A percentile compares a stretch with the other conserved stretches of the same genome.
phyloP scores from a whole-genome alignment of 2,888 invertebrate genomes.

The Drosophila fungiperda region DNA sequence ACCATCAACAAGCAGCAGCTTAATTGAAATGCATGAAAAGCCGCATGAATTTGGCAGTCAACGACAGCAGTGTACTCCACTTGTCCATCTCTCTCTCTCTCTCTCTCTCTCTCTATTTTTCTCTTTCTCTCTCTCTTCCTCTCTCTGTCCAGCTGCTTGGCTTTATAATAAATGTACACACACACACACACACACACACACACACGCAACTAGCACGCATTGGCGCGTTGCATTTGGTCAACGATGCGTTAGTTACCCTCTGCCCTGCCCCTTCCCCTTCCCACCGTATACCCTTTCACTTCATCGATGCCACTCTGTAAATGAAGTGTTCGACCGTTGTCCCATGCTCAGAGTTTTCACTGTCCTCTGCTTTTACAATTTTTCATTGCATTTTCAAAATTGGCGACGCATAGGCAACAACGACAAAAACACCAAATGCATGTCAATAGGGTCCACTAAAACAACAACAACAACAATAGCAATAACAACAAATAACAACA shows the following conservation, averaged over 20 bases:
- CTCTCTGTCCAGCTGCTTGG: slow-evolving; percentile 30
- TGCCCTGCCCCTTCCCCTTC: background rate
- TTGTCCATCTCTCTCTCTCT: background rate
- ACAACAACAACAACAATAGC: slow-evolving; percentile 18
- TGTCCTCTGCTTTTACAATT: slow-evolving; percentile 55
- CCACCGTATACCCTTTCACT: background rate
- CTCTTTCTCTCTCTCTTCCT: background rate
- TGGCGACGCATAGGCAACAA: slow-evolving; percentile 60
- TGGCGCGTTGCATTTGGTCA: slow-evolving; percentile 59
- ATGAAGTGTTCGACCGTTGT: slow-evolving; percentile 64
- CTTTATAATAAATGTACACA: slow-evolving; percentile 66
- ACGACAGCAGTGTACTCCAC: slow-evolving; percentile 53
- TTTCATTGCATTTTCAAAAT: slow-evolving; percentile 71
- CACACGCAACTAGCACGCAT: slow-evolving; percentile 36
- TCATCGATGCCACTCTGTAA: slow-evolving; percentile 53
- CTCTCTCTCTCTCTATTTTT: background rate
- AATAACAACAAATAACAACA: slow-evolving; percentile 23
- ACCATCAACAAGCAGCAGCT: slow-evolving; percentile 55
- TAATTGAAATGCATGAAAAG: slow-evolving; percentile 80
- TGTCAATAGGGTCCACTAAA: slow-evolving; percentile 35
- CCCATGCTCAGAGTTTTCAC: slow-evolving; percentile 38
- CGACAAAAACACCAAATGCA: slow-evolving; percentile 32
- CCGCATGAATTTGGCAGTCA: slow-evolving; percentile 76
- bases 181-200: slow-evolving; percentile 13
- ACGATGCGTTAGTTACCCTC: slow-evolving; percentile 44